Base-by-base conservation (phyloP, 2,113 vertebrate genomes). In the Smithornis capensis region DNA sequence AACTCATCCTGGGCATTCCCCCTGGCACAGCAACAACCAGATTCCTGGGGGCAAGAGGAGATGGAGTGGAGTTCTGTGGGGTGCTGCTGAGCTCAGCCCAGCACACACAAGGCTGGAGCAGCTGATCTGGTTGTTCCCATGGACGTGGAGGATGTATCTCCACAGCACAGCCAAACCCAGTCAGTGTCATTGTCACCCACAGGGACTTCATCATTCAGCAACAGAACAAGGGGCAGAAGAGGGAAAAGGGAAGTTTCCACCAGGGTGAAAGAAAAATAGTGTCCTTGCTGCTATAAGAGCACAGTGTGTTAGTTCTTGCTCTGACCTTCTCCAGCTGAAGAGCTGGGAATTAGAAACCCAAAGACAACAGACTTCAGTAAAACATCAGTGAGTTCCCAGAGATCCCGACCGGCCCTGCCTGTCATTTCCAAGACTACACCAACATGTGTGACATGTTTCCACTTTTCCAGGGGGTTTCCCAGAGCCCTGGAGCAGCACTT, bases 401-500 rank as follows among this genome's bases (percentile, higher is more conserved):
- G 45, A 90, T 22, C 68, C 76, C 13, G 22, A 42, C 50, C 27
- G 31, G 27, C 57, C 35, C 35, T 50, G 29, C 23, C 27, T 53
- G 45, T 28, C 17, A 17, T 28, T 67, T 79, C 68, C 64, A 59
- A 55, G 31, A 10, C 33, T 15, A 24, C 4, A n/a, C 44, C 50
- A 65, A 60, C 0, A 69, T 0, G 0, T 28, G 9, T 44, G 70
- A 64, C 56, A 79, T 19, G 29, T 44, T 73, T 85, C 13, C 10
- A 13, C 10, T 40, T 40, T 40, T 13, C 40, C 9, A 40, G 13
- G 40, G 40, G 40, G 40, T 40, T 40, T 40, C 40, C 4, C 7
- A 37, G 64, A 62, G 64, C 71, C 13, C 42, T 2, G 11, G 14
- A 31, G 65, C 7, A 60, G 57, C 76, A 97, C 98, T 98, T 74